These are phyloP conservation scores for Yponomeuta sedellus DNA, from an alignment of 2,888 invertebrate species.

Conservation along the genomic window DNA sequence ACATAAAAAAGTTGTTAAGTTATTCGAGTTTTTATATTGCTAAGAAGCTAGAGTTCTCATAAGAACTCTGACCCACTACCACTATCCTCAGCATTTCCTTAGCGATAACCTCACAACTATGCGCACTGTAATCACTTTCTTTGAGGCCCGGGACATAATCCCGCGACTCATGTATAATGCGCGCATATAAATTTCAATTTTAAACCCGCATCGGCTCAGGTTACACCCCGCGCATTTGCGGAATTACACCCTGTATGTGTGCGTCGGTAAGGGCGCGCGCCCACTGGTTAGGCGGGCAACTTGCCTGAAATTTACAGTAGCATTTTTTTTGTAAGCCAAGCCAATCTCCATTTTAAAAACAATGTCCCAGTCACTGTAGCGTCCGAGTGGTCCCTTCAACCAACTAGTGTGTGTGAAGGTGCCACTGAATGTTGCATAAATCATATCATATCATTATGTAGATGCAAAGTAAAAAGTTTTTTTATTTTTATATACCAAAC, in stretches of 20 bases:
- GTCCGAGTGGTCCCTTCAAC: too few species aligned
- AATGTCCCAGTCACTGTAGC: too few species aligned
- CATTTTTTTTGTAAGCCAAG: too few species aligned
- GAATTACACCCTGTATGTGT: constrained; percentile 45
- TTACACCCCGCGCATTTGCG: constrained; percentile 63
- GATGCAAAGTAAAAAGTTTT: too few species aligned
- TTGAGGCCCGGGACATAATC: constrained; percentile 41
- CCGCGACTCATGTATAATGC: constrained; percentile 66
- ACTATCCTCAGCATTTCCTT: not conserved
- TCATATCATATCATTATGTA: too few species aligned
- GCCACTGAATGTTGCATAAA: too few species aligned
- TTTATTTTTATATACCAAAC: too few species aligned
- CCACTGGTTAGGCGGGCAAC: not conserved
- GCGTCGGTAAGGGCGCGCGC: not conserved
- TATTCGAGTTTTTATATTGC: too few species aligned
- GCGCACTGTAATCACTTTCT: constrained; percentile 31
- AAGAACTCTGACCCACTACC: not conserved
- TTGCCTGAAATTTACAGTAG: not conserved
- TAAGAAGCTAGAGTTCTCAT: not conserved
- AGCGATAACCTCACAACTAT: not conserved
- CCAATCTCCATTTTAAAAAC: too few species aligned
- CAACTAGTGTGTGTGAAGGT: too few species aligned
- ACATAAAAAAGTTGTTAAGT: too few species aligned
- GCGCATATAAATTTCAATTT: constrained; percentile 75
- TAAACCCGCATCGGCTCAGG: constrained; percentile 61